Base-by-base conservation (phyloP, 2,797 vertebrate species). In the Microctenopoma steveboyesi region DNA sequence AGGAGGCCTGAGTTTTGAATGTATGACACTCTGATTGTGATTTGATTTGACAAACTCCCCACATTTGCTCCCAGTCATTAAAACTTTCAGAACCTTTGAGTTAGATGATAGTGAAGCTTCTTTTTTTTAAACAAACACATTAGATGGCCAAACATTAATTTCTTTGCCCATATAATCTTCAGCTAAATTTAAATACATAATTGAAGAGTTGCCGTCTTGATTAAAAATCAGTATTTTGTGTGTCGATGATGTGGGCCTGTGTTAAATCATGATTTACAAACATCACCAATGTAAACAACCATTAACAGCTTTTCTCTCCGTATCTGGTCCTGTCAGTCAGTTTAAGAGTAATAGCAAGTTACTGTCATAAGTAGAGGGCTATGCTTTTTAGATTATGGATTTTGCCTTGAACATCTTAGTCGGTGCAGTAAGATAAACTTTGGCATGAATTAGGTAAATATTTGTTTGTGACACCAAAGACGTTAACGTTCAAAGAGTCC, bases 131-230 rank as follows among this genome's bases (percentile, higher is more conserved):
- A 56, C 43, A 39, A 33, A 77, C 53, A 50, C 50, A 78, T 58
- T 49, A 60, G 13, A 65, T 63, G 33, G 60, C 71, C 76, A 76
- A 69, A 67, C 79, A 46, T 55, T 59, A 45, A 64, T 86, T 57
- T 76, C 25, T 65, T 22, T 64, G 11, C 49, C 35, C 33, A 45
- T 79, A 42, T 81, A 73, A 81, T 79, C 72, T 83, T 58, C 65
- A 50, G 51, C 56, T 74, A 74, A 65, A 77, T 81, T 76, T 72
- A 68, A 63, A 60, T 68, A 27, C 16, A 40, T 78, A 86, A 81
- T 78, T 86, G 47, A 71, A 86, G 70, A 69, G 56, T 66, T 65
- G 51, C 58, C 27, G 60, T 68, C 53, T 14, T 69, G 40, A 68
- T 79, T 54, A 58, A 73, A 81, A 71, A 60, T 69, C 14, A 46